phyloP scores from a whole-genome alignment of 2,113 vertebrate species.

The Prunella himalayana region DNA sequence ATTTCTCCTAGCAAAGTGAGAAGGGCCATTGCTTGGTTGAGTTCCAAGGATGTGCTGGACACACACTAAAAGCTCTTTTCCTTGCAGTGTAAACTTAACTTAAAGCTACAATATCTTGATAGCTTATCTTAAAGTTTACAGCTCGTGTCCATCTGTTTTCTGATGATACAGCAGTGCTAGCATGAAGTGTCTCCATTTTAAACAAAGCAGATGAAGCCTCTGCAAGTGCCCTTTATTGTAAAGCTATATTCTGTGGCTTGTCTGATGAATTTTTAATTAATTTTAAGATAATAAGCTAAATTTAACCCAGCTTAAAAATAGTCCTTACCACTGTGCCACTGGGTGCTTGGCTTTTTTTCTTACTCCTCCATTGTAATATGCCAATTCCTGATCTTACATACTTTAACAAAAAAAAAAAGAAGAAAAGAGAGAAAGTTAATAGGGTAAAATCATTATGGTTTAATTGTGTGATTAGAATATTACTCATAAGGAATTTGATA shows the following conservation, averaged over 20 bases:
- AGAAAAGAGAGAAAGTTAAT: not conserved
- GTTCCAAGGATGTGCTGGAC: not conserved
- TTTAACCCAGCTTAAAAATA: not conserved
- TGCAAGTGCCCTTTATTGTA: not conserved
- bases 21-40: not conserved
- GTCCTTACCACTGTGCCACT: not conserved
- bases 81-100: not conserved
- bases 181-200: not conserved
- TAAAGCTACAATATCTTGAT: not conserved
- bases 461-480: not conserved
- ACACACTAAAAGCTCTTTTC: not conserved
- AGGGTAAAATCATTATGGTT: not conserved
- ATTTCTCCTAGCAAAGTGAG: not conserved
- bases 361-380: not conserved
- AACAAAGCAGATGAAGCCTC: not conserved
- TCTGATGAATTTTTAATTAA: not conserved
- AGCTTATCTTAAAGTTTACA: not conserved
- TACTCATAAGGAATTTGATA: not conserved
- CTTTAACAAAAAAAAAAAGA: not conserved
- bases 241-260: not conserved
- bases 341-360: not conserved
- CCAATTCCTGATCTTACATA: not conserved
- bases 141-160: not conserved
- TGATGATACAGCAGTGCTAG: not conserved
- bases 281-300: not conserved